Evolutionary conservation across 1,140 invertebrate species (phyloP), one percentile per base, ranked within the genome.

Genomic region (Hylaeus anthracinus): DNA sequence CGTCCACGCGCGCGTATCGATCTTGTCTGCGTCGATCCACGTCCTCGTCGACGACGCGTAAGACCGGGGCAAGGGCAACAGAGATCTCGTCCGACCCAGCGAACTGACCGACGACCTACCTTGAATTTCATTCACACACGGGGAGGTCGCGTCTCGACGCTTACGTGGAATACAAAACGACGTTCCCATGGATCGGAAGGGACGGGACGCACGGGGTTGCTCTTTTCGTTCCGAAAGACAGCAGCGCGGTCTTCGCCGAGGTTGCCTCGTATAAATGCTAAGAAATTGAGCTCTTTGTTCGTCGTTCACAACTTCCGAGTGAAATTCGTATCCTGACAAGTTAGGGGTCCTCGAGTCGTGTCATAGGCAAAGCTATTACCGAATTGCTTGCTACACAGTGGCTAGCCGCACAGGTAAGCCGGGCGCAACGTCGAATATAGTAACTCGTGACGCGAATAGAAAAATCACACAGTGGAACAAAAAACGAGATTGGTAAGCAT

Each of bases 41-140:
- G 82, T 86, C 86, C 84, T 85, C 87, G 82, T 83, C 82, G 83
- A 82, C 80, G 78, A 72, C 82, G 84, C 65, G 82, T 56, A 55
- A 79, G 76, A 86, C 5, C n/a, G 71, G 76, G 69, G 71, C 79
- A 79, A 90, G 85, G 86, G 84, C 81, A 81, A 74, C 45, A 72
- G 79, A 82, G 84, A 84, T 85, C 77, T 61, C 72, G 79, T 75
- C 73, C 83, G 85, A 90, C 83, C 85, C 87, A 77, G 79, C 86
- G 81, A 79, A 69, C 86, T 79, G 86, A 84, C 84, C 86, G 74
- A 86, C 84, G 82, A 84, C 85, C 83, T 82, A 88, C 76, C 82
- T 90, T 90, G 90, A 88, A 90, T 92, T 91, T 88, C 87, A 92
- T 92, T 91, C 88, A 83, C 86, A 88, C 84, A 86, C 88, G 84